phyloP scores from a whole-genome alignment of 2,888 invertebrate genomes.

The Pachliopta kotzebuea region DNA sequence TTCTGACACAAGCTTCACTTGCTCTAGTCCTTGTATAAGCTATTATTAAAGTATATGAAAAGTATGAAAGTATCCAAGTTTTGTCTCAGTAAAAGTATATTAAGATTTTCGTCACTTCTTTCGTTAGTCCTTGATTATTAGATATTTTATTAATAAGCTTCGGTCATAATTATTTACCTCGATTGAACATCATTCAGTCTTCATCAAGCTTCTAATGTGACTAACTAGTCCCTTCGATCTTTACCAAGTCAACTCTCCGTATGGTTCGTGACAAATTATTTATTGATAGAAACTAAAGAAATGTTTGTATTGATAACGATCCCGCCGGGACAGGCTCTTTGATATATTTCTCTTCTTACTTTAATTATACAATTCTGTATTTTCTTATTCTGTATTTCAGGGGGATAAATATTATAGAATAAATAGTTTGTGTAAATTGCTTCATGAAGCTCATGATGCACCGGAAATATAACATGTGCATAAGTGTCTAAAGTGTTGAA shows the following conservation, averaged over 20 bases:
- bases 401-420: no score
- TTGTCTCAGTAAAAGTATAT: not conserved
- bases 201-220: no score
- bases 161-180: no score
- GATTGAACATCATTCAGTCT: no score
- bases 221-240: no score
- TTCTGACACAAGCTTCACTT: not conserved
- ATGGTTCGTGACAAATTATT: no score
- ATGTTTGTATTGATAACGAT: not conserved
- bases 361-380: not conserved
- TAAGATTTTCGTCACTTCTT: not conserved
- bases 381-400: not conserved
- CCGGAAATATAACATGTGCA: no score
- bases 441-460: not conserved
- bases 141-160: no score
- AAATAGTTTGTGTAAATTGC: no score
- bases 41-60: not conserved
- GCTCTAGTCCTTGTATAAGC: not conserved
- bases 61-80: not conserved
- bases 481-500: constrained; percentile 10
- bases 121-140: no score
- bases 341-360: not conserved
- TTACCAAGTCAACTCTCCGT: no score
- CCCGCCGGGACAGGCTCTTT: not conserved
- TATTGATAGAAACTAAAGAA: not conserved